These are phyloP conservation scores for Chlorospingus flavigularis DNA, from an alignment of 2,797 vertebrate species.

Conservation along the genomic window DNA sequence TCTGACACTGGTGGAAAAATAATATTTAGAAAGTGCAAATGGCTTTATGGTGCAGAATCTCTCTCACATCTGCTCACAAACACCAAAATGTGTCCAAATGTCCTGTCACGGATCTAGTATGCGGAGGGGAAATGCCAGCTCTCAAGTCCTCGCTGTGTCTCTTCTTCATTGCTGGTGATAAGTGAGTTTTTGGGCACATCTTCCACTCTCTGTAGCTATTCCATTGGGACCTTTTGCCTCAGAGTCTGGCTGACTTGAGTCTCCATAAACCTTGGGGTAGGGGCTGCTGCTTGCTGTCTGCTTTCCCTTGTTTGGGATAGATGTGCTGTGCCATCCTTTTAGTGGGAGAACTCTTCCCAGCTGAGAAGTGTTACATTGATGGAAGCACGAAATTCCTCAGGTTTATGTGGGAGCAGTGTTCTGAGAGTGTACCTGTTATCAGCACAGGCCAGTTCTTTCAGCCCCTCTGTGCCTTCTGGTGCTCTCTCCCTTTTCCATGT, in stretches of 20 bases:
- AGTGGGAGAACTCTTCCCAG: background rate
- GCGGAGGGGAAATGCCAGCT: background rate
- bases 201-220: background rate
- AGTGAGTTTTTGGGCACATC: background rate
- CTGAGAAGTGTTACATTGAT: background rate
- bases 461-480: background rate
- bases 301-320: background rate
- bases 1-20: background rate
- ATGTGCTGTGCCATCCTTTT: background rate
- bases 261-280: background rate
- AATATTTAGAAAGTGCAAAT: too few species aligned
- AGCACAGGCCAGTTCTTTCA: background rate
- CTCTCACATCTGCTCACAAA: accelerated
- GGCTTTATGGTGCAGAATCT: background rate
- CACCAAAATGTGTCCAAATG: too few species aligned
- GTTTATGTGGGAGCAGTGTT: background rate
- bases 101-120: too few species aligned
- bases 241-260: background rate
- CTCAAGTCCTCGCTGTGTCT: accelerated
- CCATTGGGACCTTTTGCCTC: background rate
- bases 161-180: background rate
- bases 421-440: accelerated
- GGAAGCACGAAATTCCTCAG: background rate
- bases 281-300: background rate
- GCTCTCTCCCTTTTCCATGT: background rate